Evolutionary conservation across 2,113 vertebrate species (phyloP), one percentile per base, ranked within the genome.

Genomic region (Cyanoramphus novaezelandiae): DNA sequence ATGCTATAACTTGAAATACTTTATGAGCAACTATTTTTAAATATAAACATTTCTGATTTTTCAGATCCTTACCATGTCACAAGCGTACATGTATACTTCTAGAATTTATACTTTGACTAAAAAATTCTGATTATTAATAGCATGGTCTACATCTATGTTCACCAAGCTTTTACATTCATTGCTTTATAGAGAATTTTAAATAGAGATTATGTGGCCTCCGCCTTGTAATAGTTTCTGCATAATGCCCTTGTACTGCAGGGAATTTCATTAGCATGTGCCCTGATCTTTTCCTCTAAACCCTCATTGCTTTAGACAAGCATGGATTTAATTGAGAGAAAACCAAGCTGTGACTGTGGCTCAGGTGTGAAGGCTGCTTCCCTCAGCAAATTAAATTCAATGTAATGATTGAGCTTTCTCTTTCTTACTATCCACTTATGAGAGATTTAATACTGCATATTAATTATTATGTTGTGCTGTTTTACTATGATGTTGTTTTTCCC

Each of bases 281-380:
- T 97, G 96, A 94, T 97, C 96, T 96, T 93, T 91, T 97, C 96
- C 96, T 95, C 97, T 78, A 97, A 95, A 94, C 62, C 62, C 94
- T 97, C 95, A 94, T 93, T 95, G 96, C 96, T 97, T 97, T 96
- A 95, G 96, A 98, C 92, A 97, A 97, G 94, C 96, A 94, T 92
- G 77, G 92, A 90, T 97, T 97, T 98, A 98, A 98, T 96, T 97
- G 98, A 98, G 95, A 97, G 96, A 97, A 98, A 96, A 94, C 89
- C 97, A 95, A 86, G 86, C 96, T 96, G 96, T 95, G 96, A 92
- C 90, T 96, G 92, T 93, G 97, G 97, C 96, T 97, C 97, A 97
- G 98, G 97, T 98, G 95, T 88, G 95, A 98, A 97, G 92, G 81
- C 96, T 95, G 81, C 94, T 97, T 96, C 92, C 95, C 91, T 92